Evolutionary conservation across 2,888 invertebrate species (phyloP).

Genomic region (Epinotia ramella): DNA sequence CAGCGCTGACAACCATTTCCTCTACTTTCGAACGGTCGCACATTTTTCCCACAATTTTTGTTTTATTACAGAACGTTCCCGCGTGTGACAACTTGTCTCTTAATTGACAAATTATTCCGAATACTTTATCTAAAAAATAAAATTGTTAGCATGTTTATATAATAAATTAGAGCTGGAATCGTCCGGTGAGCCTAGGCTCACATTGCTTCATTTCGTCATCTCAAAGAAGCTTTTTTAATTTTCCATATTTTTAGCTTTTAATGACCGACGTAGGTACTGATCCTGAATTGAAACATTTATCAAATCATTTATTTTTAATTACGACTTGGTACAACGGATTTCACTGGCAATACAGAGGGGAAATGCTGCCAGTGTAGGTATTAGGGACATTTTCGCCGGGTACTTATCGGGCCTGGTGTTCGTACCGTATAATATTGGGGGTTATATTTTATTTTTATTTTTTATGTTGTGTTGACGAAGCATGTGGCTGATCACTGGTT

Average conservation of each 20-base stretch:
- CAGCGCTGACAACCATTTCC: slow-evolving; percentile 79
- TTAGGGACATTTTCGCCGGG: too few species aligned
- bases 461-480: too few species aligned
- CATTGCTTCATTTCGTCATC: not conserved
- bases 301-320: too few species aligned
- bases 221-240: not conserved
- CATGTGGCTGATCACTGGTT: too few species aligned
- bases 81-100: slow-evolving; percentile 55
- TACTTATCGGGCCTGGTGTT: too few species aligned
- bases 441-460: too few species aligned
- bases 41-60: slow-evolving; percentile 66
- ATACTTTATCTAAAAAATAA: slow-evolving; percentile 29
- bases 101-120: slow-evolving; percentile 64
- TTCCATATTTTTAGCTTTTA: not conserved
- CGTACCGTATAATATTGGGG: too few species aligned
- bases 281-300: too few species aligned
- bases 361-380: too few species aligned
- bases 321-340: too few species aligned
- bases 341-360: too few species aligned
- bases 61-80: slow-evolving; percentile 57
- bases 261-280: not conserved
- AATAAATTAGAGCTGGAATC: slow-evolving; percentile 6
- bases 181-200: not conserved
- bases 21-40: slow-evolving; percentile 67
- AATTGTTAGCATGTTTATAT: slow-evolving; percentile 18